Conservation (phyloP, 2,113 vertebrate genomes). For the Epinephelus fuscoguttatus region DNA sequence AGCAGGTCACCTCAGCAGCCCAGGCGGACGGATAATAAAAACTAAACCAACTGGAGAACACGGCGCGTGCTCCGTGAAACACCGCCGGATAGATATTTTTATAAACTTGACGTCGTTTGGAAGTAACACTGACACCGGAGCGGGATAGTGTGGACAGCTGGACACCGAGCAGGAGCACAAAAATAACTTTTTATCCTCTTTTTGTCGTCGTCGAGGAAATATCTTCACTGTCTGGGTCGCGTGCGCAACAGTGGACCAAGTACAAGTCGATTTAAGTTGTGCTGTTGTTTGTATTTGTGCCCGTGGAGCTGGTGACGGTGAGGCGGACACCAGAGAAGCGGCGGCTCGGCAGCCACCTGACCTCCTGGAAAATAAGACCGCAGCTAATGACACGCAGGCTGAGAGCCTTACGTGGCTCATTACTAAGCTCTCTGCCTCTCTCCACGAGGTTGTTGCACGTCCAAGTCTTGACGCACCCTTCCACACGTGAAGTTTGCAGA, state of each 20-base stretch:
- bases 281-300: slow-evolving; percentile 7
- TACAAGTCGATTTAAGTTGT: background rate
- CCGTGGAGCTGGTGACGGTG: slow-evolving; percentile 37
- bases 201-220: background rate
- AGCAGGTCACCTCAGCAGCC: background rate
- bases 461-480: slow-evolving; percentile 12
- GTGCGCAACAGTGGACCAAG: background rate
- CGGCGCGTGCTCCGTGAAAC: background rate
- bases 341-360: slow-evolving; percentile 74
- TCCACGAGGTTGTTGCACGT: slow-evolving; percentile 28
- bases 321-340: slow-evolving; percentile 78
- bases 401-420: slow-evolving; percentile 39
- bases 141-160: slow-evolving; percentile 24
- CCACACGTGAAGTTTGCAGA: slow-evolving; percentile 38
- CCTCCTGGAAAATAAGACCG: slow-evolving; percentile 68
- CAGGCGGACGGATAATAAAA: background rate
- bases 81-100: background rate
- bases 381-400: slow-evolving; percentile 61
- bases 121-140: slow-evolving; percentile 19
- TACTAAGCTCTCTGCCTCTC: slow-evolving; percentile 42
- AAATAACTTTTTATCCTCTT: slow-evolving; percentile 57
- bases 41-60: background rate
- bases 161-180: slow-evolving; percentile 9
- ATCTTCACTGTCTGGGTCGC: background rate
- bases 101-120: slow-evolving; percentile 21